Evolutionary conservation across 2,888 invertebrate genomes (phyloP), one percentile per base, ranked within the genome.

Genomic region (Antheraea assamensis): DNA sequence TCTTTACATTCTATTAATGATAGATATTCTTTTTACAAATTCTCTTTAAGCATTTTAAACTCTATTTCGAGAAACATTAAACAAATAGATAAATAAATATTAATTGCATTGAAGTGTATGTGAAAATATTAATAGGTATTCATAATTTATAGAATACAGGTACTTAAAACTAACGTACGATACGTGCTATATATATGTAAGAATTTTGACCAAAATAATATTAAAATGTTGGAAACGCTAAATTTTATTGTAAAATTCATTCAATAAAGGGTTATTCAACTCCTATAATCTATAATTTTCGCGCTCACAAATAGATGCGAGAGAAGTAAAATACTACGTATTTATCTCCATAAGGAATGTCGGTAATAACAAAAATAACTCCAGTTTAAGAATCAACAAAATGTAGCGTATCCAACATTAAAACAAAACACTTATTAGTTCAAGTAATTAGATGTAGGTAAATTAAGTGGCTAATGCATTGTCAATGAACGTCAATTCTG

Each of bases 161-260:
- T 4, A 68, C 61, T n/a, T 68, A 35, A 68, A 7, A 68, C 21
- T 68, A 35, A n/a, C n/a, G n/a, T 71, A 52, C 19, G 19, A 52
- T n/a, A n/a, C n/a, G n/a, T n/a, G n/a, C n/a, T 21, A 7, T 52
- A 52, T 52, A 71, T 55, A 58, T 58, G 10, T 49, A 64, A 72
- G 72, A 47, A 30, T 66, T 64, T 72, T 47, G 72, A 72, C 72
- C 72, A 72, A 72, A 30, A 66, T 27, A 17, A n/a, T 72, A 66
- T 24, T 49, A 30, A 66, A 64, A 31, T 58, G 27, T 49, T 72
- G 64, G 66, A 30, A 35, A 30, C 24, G 35, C 71, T n/a, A 71
- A 61, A 24, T 61, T 61, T 71, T 42, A 61, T 61, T 21, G 17
- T 30, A 30, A 58, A 58, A 35, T n/a, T n/a, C n/a, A n/a, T n/a